phyloP scores from a whole-genome alignment of 2,888 invertebrate genomes.

The Coronaproctus castanopsis region DNA sequence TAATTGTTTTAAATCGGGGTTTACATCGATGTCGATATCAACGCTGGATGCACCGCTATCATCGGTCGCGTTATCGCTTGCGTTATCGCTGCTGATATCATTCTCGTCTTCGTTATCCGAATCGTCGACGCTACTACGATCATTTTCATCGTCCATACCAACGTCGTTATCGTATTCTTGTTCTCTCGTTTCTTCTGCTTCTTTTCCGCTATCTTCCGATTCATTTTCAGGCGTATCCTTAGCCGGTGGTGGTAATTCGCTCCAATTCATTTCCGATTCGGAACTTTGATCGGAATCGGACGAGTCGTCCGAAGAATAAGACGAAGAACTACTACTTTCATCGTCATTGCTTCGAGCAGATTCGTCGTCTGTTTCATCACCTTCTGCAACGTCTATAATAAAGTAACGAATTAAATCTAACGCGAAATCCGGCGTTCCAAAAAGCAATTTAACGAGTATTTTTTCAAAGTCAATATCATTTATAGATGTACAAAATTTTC shows the following conservation, averaged over 20 bases:
- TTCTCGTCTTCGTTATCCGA: constrained; percentile 1
- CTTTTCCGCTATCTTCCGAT: constrained; percentile 24
- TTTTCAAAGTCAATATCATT: too few species aligned
- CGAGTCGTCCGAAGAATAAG: constrained; percentile 26
- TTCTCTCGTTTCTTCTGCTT: constrained; percentile 3
- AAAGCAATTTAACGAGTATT: constrained; percentile 8
- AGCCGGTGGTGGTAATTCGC: too few species aligned
- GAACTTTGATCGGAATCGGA: neutral
- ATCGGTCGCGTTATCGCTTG: constrained; percentile 2
- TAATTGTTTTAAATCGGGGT: constrained; percentile 35
- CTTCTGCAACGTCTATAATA: too few species aligned
- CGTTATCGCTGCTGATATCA: neutral
- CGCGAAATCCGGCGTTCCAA: constrained; percentile 10
- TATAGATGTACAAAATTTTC: too few species aligned
- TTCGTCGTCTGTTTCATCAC: constrained; percentile 28
- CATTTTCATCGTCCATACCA: constrained; percentile 23
- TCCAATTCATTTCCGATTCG: neutral
- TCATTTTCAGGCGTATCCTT: constrained; percentile 24
- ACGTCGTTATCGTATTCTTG: constrained; percentile 22
- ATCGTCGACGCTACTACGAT: constrained; percentile 23
- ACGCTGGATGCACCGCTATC: constrained; percentile 11
- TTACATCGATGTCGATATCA: constrained; percentile 17
- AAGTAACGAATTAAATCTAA: too few species aligned
- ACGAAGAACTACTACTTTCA: constrained; percentile 29
- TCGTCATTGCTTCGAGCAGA: constrained; percentile 28